These are phyloP conservation scores for Cetoscarus ocellatus DNA, from an alignment of 2,797 vertebrate genomes.

Conservation along the genomic window DNA sequence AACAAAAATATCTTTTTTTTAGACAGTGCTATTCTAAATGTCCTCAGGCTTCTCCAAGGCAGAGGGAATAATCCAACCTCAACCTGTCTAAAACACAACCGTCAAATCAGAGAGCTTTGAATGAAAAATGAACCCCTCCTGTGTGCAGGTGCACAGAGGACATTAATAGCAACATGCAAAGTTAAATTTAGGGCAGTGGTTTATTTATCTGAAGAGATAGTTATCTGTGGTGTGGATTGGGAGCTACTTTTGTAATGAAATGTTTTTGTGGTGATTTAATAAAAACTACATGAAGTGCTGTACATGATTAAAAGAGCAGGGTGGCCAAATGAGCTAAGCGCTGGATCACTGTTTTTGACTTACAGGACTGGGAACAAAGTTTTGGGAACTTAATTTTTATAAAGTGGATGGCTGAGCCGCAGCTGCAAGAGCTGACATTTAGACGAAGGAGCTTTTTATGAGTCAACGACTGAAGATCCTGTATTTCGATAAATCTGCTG, in stretches of 20 bases:
- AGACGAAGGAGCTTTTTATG: no score
- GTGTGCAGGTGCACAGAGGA: constrained; percentile 12
- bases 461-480: no score
- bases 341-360: no score
- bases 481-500: no score
- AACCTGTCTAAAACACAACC: constrained; percentile 50
- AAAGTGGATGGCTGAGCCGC: no score
- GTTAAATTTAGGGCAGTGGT: constrained; percentile 1
- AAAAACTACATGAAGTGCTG: constrained; percentile 29
- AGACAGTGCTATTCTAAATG: constrained; percentile 45
- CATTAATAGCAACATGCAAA: constrained; percentile 17
- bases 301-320: constrained; percentile 39
- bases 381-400: no score
- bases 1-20: constrained; percentile 38
- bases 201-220: constrained; percentile 33
- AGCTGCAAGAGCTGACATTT: no score
- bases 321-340: constrained; percentile 52
- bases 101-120: constrained; percentile 30
- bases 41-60: constrained; percentile 50
- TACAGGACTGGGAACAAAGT: no score
- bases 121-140: constrained; percentile 30
- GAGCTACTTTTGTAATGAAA: constrained; percentile 21
- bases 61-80: constrained; percentile 23
- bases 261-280: constrained; percentile 28
- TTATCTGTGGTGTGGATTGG: constrained; percentile 10